Evolutionary conservation across 2,888 invertebrate species (phyloP).

Genomic region (Noctua janthina): DNA sequence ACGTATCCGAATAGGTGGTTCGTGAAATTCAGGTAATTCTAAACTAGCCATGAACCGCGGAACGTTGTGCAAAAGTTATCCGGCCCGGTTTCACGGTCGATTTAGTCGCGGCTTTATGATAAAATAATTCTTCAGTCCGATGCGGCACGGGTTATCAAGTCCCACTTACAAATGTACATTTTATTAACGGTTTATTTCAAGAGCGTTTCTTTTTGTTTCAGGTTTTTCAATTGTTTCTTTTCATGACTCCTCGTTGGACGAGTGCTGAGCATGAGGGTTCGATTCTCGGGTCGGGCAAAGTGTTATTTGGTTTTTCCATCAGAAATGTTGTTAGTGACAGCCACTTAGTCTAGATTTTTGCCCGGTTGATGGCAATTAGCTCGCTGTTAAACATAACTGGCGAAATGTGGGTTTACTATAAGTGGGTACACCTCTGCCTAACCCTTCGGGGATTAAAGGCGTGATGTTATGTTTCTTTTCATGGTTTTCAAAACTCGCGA

Average conservation of each 20-base stretch:
- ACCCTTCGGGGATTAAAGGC: no score
- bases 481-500: neutral
- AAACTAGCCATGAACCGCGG: constrained; percentile 60
- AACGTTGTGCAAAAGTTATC: constrained; percentile 66
- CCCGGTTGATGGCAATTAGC: no score
- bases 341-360: no score
- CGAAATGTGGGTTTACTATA: no score
- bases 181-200: constrained; percentile 30
- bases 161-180: constrained; percentile 32
- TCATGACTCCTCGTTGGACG: no score
- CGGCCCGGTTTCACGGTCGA: constrained; percentile 61
- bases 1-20: constrained; percentile 56
- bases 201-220: neutral
- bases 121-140: constrained; percentile 60
- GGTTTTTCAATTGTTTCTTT: neutral
- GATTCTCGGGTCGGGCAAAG: no score
- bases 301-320: no score
- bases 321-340: no score
- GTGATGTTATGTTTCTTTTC: neutral
- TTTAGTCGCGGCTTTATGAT: constrained; percentile 60
- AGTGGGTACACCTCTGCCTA: no score
- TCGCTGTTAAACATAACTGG: no score
- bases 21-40: constrained; percentile 65
- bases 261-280: no score
- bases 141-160: constrained; percentile 48